phyloP scores from a whole-genome alignment of 2,888 invertebrate species.

The Melolontha melolontha region DNA sequence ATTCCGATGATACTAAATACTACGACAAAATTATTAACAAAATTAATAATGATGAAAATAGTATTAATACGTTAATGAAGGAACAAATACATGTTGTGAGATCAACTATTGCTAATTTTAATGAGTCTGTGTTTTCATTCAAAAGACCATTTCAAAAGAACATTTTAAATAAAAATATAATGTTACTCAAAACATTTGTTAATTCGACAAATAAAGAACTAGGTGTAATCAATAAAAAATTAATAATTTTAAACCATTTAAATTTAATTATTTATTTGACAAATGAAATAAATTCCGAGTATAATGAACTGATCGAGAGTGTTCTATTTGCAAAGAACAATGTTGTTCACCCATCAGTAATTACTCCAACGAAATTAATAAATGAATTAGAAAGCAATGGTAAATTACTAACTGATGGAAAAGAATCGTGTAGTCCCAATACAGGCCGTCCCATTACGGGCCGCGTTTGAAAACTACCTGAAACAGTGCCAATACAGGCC shows the following conservation, averaged over 20 bases:
- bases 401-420: conserved; percentile 11
- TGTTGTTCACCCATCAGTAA: background rate
- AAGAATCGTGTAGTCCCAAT: too few relatives aligned
- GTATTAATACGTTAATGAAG: conserved; percentile 10
- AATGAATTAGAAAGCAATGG: conserved; percentile 10
- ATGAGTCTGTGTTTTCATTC: background rate
- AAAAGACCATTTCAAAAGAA: conserved; percentile 5
- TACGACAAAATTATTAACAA: conserved; percentile 7
- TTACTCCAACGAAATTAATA: background rate
- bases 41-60: conserved; percentile 3
- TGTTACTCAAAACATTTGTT: background rate
- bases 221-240: background rate
- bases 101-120: conserved; percentile 13
- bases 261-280: conserved; percentile 3
- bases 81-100: background rate
- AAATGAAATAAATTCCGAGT: conserved; percentile 7
- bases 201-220: background rate
- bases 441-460: too few relatives aligned
- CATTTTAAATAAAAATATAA: conserved; percentile 6
- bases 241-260: background rate
- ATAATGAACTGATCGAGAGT: background rate
- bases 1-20: conserved; percentile 12
- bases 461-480: too few relatives aligned
- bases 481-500: too few relatives aligned
- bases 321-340: conserved; percentile 1